Base-by-base conservation (phyloP, 2,888 invertebrate genomes). In the Xestia ashworthii region DNA sequence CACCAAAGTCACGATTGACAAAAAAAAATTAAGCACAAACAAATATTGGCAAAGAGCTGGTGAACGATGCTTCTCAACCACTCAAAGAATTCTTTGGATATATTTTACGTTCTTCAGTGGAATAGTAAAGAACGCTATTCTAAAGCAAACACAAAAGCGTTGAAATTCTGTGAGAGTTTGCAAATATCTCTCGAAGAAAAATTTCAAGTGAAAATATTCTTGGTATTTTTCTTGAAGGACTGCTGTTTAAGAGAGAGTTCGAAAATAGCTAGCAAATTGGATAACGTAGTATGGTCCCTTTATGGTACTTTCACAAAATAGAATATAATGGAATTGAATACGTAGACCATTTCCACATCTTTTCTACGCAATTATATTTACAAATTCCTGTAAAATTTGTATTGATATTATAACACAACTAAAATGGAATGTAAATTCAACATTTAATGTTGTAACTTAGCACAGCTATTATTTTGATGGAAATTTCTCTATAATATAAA, bases 81-180 rank as follows among this genome's bases (percentile, higher is more conserved):
- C 60, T 64, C 11, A 14, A 76, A 19, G 14, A 55, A 32, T 64
- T 80, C 38, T 48, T 41, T 25, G 38, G 25, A 62, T 58, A 74
- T 64, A 68, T 82, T 69, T 76, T 44, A 65, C 25, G 58, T 53
- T 60, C 46, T 9, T 32, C 25, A 65, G 65, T 65, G n/a, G 12
- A 12, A 44, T 11, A 48, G 58, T 46, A 82, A 70, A 80, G 58
- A 25, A 38, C 53, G 53, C 65, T 55, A 53, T 80, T 74, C 60
- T 68, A 46, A 76, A 70, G 60, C 58, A 76, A 82, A 80, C 69
- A 80, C 19, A 76, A 69, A 66, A 76, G 38, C 69, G n/a, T 60
- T 58, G 62, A 68, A 69, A 76, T 76, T 11, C 64, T 81, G 8
- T 69, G 55, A 76, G 58, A 65, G 82, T 66, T 46, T 55, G 64